Evolutionary conservation across 2,113 vertebrate species (phyloP), one percentile per base, ranked within the genome.

Genomic region (Chitala chitala): DNA sequence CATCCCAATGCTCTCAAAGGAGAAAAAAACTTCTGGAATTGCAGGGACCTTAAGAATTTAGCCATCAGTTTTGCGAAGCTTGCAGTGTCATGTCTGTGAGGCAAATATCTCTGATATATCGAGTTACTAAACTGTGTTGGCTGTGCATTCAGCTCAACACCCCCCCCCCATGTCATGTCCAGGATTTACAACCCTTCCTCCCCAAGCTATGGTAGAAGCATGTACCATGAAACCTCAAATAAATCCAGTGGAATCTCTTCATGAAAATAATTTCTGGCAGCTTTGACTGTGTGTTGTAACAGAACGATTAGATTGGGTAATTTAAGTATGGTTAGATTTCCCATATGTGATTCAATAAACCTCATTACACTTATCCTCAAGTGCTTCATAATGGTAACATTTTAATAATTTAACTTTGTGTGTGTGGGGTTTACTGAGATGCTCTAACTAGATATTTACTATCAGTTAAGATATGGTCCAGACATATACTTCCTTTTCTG

Each of bases 401-500:
- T 36, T 63, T 36, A 63, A 63, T 20, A 63, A 29, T 61, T 31
- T 1, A 63, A 33, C 13, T 63, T 63, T 38, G 33, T 15, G 1
- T 63, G 33, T 63, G 59, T 38, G 17, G 29, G 33, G 33, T 63
- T 38, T 63, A 20, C n/a, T 10, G 7, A 38, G 38, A 63, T 63
- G 38, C 20, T 63, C 59, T 33, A 63, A 33, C 59, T 20, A 29
- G 33, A 63, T n/a, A 63, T 63, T 33, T 17, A 20, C 13, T n/a
- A 33, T 29, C n/a, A 4, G 31, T 63, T 63, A 38, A 63, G 38
- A 17, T 33, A 36, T 29, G 5, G 33, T 38, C 33, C 59, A 63
- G 59, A 20, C 33, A 63, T 63, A 63, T 20, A n/a, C 17, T 63
- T 63, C 31, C 59, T 33, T 33, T 63, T 63, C n/a, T 63, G 59